Conservation (phyloP, 1,140 invertebrate genomes). For the Laupala kohalensis region DNA sequence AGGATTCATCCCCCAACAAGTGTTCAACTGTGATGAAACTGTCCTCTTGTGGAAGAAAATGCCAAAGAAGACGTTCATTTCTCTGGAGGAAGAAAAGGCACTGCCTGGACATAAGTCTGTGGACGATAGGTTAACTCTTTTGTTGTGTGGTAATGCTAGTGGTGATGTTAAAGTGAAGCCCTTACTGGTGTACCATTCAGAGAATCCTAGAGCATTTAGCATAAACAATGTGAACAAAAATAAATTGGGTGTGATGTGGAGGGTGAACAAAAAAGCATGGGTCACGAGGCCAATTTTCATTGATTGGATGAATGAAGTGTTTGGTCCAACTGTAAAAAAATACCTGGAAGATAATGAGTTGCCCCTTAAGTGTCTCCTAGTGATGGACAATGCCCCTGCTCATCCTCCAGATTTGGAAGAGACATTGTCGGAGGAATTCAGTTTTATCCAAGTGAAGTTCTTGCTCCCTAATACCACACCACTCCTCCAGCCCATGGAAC, state of each 20-base stretch:
- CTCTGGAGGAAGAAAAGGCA: constrained; percentile 25
- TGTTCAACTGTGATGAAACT: constrained; percentile 31
- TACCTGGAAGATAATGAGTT: constrained; percentile 24
- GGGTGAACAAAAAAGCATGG: constrained; percentile 11
- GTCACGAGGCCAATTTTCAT: not conserved
- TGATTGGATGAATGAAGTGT: not conserved
- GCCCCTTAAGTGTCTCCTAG: constrained; percentile 24
- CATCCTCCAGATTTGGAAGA: constrained; percentile 21
- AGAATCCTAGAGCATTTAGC: constrained; percentile 17
- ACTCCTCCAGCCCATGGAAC: constrained; percentile 35
- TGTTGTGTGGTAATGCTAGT: constrained; percentile 28
- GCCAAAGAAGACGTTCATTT: constrained; percentile 28
- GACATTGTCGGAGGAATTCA: constrained; percentile 2
- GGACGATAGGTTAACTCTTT: constrained; percentile 32
- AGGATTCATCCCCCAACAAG: constrained; percentile 25
- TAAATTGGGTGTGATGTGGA: constrained; percentile 16
- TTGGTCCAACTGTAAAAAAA: constrained; percentile 20
- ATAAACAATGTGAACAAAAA: constrained; percentile 12
- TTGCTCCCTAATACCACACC: constrained; percentile 33
- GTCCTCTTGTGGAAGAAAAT: constrained; percentile 34
- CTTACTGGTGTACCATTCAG: constrained; percentile 28
- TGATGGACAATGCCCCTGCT: constrained; percentile 27
- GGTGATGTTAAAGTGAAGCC: constrained; percentile 31
- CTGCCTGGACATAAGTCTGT: constrained; percentile 28
- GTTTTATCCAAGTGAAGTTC: not conserved